Percentiles rank a stretch among this genome's conserved stretches.
Evolutionary conservation across 1,140 invertebrate species (phyloP).

Genomic region (Eufriesea mexicana): DNA sequence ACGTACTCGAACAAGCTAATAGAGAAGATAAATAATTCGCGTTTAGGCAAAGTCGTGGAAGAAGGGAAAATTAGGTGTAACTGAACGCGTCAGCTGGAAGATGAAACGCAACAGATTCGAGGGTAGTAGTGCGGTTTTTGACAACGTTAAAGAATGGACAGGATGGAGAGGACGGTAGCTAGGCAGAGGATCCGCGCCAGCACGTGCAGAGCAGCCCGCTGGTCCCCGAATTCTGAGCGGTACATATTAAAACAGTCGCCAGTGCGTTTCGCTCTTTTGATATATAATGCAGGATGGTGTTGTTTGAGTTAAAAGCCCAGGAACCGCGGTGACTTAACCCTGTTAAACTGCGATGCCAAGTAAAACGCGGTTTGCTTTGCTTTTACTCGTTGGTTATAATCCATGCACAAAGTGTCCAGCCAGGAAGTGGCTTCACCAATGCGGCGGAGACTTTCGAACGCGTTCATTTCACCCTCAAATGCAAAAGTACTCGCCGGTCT

Average conservation of each 20-base stretch:
- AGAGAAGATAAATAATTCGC: not conserved
- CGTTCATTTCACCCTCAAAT: slow-evolving; percentile 52
- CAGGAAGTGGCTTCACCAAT: slow-evolving; percentile 60
- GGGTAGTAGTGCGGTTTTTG: slow-evolving; percentile 57
- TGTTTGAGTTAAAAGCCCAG: slow-evolving; percentile 82
- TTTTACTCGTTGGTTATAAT: slow-evolving; percentile 80
- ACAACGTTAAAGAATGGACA: slow-evolving; percentile 55
- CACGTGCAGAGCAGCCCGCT: slow-evolving; percentile 17
- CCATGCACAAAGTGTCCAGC: slow-evolving; percentile 80
- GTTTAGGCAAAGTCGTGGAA: no score
- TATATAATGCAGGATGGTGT: slow-evolving; percentile 81
- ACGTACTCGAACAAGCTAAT: no score
- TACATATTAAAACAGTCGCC: slow-evolving; percentile 81
- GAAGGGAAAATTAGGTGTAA: not conserved
- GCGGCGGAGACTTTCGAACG: slow-evolving; percentile 45
- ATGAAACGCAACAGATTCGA: slow-evolving; percentile 39
- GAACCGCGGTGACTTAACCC: slow-evolving; percentile 81
- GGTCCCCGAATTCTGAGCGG: slow-evolving; percentile 66
- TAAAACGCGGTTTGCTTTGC: slow-evolving; percentile 82
- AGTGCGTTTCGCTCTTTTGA: slow-evolving; percentile 80
- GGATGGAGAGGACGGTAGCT: not conserved
- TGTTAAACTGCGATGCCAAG: slow-evolving; percentile 82
- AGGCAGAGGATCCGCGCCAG: not conserved
- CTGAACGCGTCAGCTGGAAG: not conserved
- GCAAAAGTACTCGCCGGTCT: slow-evolving; percentile 15